Percentiles rank a stretch among this genome's conserved stretches.
Evolutionary conservation across 2,888 invertebrate species (phyloP).

Genomic region (Polietes domitor): DNA sequence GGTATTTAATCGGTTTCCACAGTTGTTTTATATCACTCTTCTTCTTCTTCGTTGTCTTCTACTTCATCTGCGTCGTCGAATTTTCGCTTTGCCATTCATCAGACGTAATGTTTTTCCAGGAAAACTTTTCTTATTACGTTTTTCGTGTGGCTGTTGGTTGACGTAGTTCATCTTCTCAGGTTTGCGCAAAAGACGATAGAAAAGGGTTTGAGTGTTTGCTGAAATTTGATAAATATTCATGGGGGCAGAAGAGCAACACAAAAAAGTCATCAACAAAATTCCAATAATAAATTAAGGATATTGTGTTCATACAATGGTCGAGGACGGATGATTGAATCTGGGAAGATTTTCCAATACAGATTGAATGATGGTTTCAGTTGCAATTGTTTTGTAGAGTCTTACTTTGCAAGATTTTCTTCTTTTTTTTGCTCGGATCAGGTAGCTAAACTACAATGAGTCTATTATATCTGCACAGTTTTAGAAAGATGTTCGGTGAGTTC

Average conservation of each 20-base stretch:
- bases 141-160: background rate
- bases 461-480: too few relatives aligned
- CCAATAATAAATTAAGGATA: slow-evolving; percentile 16
- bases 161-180: background rate
- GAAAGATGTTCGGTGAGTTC: too few relatives aligned
- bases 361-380: too few relatives aligned
- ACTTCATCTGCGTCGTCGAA: too few relatives aligned
- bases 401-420: too few relatives aligned
- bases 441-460: too few relatives aligned
- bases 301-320: background rate
- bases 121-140: background rate
- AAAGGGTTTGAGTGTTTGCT: background rate
- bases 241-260: background rate
- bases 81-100: background rate
- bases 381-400: too few relatives aligned
- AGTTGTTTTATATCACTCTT: background rate
- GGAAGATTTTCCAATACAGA: background rate
- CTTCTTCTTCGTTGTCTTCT: background rate
- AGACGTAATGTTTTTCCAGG: background rate
- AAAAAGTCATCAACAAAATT: slow-evolving; percentile 8
- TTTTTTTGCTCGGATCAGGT: too few relatives aligned
- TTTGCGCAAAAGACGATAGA: background rate
- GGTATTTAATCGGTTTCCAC: slow-evolving; percentile 5
- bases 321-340: background rate
- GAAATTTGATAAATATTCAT: slow-evolving; percentile 16